Conservation (phyloP, 2,888 invertebrate genomes). For the Meiosimyza platycephala region DNA sequence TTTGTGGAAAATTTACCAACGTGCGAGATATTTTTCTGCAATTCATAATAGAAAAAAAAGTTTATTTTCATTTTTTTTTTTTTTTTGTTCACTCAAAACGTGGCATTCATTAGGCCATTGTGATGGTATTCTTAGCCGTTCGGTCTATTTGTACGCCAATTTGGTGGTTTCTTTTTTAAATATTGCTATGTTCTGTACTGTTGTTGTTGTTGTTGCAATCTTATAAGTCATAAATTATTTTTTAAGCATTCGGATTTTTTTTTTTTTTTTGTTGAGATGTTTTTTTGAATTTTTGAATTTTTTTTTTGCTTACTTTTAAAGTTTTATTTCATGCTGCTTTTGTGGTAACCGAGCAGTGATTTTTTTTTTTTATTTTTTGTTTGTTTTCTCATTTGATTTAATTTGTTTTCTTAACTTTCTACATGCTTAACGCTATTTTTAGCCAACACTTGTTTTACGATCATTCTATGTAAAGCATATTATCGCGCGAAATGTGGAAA, state of each 20-base stretch:
- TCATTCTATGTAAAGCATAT: no score
- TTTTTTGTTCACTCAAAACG: no score
- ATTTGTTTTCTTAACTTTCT: neutral
- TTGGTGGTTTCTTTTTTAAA: neutral
- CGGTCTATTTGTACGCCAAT: no score
- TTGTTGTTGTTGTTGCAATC: neutral
- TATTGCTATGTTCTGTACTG: neutral
- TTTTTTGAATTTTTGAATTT: no score
- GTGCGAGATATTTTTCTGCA: no score
- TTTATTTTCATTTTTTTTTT: no score
- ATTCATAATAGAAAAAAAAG: no score
- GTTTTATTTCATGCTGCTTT: neutral
- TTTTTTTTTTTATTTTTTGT: neutral
- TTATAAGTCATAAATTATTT: constrained; percentile 3
- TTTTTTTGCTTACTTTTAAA: neutral
- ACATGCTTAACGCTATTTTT: neutral
- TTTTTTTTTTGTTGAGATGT: neutral
- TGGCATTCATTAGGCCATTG: no score
- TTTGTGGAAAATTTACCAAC: no score
- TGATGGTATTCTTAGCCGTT: no score
- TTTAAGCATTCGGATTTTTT: neutral
- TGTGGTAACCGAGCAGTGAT: neutral
- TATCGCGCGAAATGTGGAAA: no score
- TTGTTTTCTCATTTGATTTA: neutral
- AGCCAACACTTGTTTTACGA: no score